Percentiles rank a stretch among this genome's conserved stretches.
phyloP scores from a whole-genome alignment of 2,797 vertebrate species.

The Valencia hispanica region DNA sequence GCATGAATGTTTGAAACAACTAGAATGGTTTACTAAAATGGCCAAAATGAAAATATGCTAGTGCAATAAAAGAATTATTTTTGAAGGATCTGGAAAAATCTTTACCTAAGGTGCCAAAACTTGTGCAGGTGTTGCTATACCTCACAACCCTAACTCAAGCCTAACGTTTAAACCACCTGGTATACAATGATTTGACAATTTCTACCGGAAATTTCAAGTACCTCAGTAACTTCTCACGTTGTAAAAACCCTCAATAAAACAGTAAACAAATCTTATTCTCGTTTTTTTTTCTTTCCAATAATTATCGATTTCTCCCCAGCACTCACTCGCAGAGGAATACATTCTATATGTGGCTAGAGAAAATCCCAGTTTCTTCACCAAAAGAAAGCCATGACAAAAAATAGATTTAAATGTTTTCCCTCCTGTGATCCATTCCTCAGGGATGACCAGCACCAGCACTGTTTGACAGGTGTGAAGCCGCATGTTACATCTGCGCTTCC shows the following conservation, averaged over 20 bases:
- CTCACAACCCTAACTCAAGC: not conserved
- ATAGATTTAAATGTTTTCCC: constrained; percentile 58
- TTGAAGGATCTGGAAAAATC: not conserved
- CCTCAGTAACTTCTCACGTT: constrained; percentile 44
- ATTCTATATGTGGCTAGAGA: constrained; percentile 14
- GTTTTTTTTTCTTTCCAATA: constrained; percentile 5
- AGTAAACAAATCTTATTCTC: constrained; percentile 16
- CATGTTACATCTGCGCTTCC: constrained; percentile 62
- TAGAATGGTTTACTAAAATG: too few species aligned
- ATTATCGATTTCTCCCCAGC: constrained; percentile 16
- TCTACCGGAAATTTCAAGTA: constrained; percentile 45
- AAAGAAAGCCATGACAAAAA: constrained; percentile 45
- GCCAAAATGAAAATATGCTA: too few species aligned
- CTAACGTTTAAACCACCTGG: not conserved
- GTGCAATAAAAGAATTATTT: too few species aligned
- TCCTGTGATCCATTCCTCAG: constrained; percentile 49
- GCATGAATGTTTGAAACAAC: too few species aligned
- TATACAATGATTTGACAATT: not conserved
- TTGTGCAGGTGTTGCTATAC: not conserved
- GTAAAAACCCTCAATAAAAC: constrained; percentile 29
- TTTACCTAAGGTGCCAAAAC: not conserved
- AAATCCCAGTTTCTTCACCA: constrained; percentile 25
- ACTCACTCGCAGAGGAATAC: constrained; percentile 34
- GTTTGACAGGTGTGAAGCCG: constrained; percentile 76
- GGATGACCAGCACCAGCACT: constrained; percentile 57